Conservation (phyloP, 1,140 invertebrate species). For the Choristoneura fumiferana region DNA sequence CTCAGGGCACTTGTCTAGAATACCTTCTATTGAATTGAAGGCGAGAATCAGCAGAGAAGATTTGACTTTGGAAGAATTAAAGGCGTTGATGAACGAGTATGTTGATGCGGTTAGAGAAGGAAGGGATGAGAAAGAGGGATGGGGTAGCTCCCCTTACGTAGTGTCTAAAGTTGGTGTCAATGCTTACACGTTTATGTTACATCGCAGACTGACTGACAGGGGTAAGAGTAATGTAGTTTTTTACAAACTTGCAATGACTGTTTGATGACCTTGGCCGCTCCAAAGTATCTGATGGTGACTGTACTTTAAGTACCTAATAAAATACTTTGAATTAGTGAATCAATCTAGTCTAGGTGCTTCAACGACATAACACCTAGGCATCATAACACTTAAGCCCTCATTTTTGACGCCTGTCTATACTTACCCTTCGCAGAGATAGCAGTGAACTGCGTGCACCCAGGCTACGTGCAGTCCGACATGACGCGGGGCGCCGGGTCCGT, state of each 20-base stretch:
- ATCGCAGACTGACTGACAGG: constrained; percentile 40
- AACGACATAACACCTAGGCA: too few species aligned
- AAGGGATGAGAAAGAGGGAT: constrained; percentile 72
- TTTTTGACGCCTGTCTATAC: too few species aligned
- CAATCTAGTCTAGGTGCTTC: too few species aligned
- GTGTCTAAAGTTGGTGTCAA: constrained; percentile 86
- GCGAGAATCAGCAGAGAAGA: constrained; percentile 73
- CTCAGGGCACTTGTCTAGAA: constrained; percentile 80
- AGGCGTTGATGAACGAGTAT: constrained; percentile 82
- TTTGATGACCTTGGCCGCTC: too few species aligned
- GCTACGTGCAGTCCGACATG: constrained; percentile 88
- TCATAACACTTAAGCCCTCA: too few species aligned
- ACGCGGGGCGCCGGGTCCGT: constrained; percentile 82
- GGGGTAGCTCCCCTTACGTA: constrained; percentile 76
- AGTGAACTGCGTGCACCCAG: constrained; percentile 84
- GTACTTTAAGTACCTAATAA: too few species aligned
- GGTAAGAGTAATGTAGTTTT: constrained; percentile 34
- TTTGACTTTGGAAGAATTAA: constrained; percentile 79
- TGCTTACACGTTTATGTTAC: constrained; percentile 63
- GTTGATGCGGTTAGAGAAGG: constrained; percentile 70
- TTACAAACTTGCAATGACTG: too few species aligned
- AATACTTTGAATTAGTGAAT: too few species aligned
- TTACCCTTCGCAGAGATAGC: constrained; percentile 72
- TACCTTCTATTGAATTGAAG: constrained; percentile 78
- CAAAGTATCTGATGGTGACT: too few species aligned